Evolutionary conservation across 2,888 invertebrate species (phyloP).

Genomic region (Gandaritis pyraliata): DNA sequence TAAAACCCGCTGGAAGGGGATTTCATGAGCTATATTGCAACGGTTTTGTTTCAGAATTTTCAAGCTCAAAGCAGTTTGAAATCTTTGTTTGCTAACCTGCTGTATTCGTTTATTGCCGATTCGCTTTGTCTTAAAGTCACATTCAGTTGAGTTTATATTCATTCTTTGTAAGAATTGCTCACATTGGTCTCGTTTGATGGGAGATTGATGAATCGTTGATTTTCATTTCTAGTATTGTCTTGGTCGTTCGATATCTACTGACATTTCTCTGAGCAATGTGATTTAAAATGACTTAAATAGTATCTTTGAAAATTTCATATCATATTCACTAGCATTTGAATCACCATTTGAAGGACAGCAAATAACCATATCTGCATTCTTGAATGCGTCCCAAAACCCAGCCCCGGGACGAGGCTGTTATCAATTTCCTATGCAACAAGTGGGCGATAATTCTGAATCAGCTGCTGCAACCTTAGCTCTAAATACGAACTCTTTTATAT

Average conservation of each 20-base stretch:
- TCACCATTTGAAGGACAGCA: no score
- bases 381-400: slow-evolving; percentile 71
- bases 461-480: slow-evolving; percentile 63
- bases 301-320: no score
- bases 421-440: slow-evolving; percentile 82
- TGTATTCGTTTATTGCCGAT: slow-evolving; percentile 1
- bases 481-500: slow-evolving; percentile 57
- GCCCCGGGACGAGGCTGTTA: slow-evolving; percentile 69
- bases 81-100: slow-evolving; percentile 32
- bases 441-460: slow-evolving; percentile 81
- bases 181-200: background rate
- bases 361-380: slow-evolving; percentile 56
- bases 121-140: background rate
- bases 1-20: slow-evolving; percentile 71
- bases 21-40: slow-evolving; percentile 70
- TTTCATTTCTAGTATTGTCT: no score
- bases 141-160: background rate
- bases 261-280: no score
- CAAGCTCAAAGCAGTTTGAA: slow-evolving; percentile 44
- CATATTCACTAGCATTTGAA: no score
- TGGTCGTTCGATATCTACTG: no score
- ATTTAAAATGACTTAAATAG: no score
- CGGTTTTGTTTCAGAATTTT: slow-evolving; percentile 64
- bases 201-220: background rate
- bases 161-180: background rate